phyloP scores from a whole-genome alignment of 1,140 invertebrate species.

The Anoplolepis gracilipes region DNA sequence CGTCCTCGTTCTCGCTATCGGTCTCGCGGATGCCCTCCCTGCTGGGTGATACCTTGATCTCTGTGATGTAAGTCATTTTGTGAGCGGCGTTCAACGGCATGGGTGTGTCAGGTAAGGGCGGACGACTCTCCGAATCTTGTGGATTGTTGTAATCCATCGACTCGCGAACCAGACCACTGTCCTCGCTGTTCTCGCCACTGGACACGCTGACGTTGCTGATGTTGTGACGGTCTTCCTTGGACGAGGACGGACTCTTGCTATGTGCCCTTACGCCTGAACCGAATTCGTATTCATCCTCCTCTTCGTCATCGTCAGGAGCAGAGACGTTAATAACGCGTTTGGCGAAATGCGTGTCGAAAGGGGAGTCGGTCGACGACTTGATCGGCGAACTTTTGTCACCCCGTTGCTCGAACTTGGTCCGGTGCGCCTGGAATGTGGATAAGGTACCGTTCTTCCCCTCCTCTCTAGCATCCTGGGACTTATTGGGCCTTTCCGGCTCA shows the following conservation, averaged over 20 bases:
- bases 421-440: constrained; percentile 72
- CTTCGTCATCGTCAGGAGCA: constrained; percentile 68
- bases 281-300: constrained; percentile 80
- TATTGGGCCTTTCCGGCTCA: constrained; percentile 22
- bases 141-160: constrained; percentile 74
- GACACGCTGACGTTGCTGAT: constrained; percentile 83
- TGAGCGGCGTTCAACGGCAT: constrained; percentile 78
- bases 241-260: constrained; percentile 73
- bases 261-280: constrained; percentile 79
- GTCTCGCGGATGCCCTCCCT: constrained; percentile 71
- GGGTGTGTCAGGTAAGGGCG: constrained; percentile 82
- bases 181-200: constrained; percentile 83
- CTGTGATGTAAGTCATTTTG: constrained; percentile 85
- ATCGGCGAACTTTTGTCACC: constrained; percentile 60
- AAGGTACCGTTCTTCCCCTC: constrained; percentile 40
- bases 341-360: constrained; percentile 75
- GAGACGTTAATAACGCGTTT: constrained; percentile 75
- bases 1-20: constrained; percentile 72
- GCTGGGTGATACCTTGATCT: constrained; percentile 84
- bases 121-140: constrained; percentile 77
- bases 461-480: not conserved
- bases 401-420: constrained; percentile 74
- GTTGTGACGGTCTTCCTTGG: constrained; percentile 67
- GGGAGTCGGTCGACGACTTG: constrained; percentile 60
- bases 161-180: constrained; percentile 81